Evolutionary conservation across 2,113 vertebrate genomes (phyloP), one percentile per base, ranked within the genome.

Genomic region (Eurypyga helias): DNA sequence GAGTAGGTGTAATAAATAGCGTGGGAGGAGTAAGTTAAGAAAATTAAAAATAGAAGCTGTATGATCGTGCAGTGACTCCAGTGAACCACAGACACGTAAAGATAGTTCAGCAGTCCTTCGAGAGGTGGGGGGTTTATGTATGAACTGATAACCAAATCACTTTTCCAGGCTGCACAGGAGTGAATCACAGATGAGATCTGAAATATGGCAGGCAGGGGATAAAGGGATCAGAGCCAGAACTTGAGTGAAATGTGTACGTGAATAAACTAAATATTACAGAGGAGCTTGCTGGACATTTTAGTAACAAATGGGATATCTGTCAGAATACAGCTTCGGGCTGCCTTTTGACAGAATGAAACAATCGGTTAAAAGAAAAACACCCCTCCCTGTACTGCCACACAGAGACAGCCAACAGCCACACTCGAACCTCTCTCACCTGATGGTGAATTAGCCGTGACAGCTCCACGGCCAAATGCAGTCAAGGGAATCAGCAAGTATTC

Each of bases 331-430:
- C 82, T 80, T 62, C 1, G 18, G 73, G 62, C 82, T 83, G 66
- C 33, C 48, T 87, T 49, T 80, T 85, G 62, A 83, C 66, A 65
- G 33, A 61, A 31, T 9, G 45, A 69, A 85, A 70, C 34, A 83
- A 21, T 3, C 2, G 15, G 28, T 75, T 75, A 7, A 55, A 33
- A 61, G 45, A 29, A 60, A 55, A 51, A 29, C 13, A 38, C n/a
- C 36, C 34, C 87, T 36, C 45, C 83, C 9, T 0, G 82, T 83
- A 28, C 11, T 31, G 62, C 70, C 71, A 9, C 0, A 0, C 7
- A 69, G 28, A 52, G 13, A 15, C 31, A 17, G 34, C 16, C 62
- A 8, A 34, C 51, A 45, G 4, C 4, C 9, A 14, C 23, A 3
- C 33, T 20, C 16, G 0, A 87, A 45, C 31, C 52, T 69, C 46